Evolutionary conservation across 2,797 vertebrate species (phyloP).

Genomic region (Acropternis orthonyx): DNA sequence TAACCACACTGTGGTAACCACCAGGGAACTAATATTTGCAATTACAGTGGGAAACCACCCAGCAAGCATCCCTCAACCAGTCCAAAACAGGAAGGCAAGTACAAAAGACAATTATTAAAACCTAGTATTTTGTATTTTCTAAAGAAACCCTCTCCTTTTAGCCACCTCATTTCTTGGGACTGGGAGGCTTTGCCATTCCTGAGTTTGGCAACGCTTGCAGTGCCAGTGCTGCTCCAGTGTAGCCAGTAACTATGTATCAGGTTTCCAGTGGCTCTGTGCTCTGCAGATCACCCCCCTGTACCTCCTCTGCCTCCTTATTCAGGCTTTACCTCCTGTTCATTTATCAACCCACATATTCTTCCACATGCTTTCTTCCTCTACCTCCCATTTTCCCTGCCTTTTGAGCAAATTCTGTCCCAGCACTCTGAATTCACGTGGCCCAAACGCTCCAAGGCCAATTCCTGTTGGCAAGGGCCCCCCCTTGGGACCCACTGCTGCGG

Average conservation of each 20-base stretch:
- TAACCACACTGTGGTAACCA: neutral
- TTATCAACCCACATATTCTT: neutral
- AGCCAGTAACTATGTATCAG: neutral
- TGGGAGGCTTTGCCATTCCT: neutral
- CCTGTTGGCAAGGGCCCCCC: neutral
- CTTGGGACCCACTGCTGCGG: neutral
- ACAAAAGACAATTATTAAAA: neutral
- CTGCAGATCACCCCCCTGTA: neutral
- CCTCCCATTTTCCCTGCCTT: neutral
- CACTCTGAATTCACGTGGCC: fast-evolving
- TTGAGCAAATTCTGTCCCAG: neutral
- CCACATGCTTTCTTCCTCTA: neutral
- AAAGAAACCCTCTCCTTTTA: neutral
- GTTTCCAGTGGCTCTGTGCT: neutral
- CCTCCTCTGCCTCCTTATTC: neutral
- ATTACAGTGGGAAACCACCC: neutral
- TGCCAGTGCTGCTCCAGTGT: neutral
- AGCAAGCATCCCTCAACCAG: neutral
- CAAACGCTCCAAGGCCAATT: neutral
- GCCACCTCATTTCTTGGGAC: neutral
- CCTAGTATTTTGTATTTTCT: neutral
- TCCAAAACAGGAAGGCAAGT: neutral
- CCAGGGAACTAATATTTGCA: neutral
- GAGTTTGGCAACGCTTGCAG: neutral
- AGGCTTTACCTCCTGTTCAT: neutral